Evolutionary conservation across 1,140 invertebrate species (phyloP).

Genomic region (Neodiprion pinetum): DNA sequence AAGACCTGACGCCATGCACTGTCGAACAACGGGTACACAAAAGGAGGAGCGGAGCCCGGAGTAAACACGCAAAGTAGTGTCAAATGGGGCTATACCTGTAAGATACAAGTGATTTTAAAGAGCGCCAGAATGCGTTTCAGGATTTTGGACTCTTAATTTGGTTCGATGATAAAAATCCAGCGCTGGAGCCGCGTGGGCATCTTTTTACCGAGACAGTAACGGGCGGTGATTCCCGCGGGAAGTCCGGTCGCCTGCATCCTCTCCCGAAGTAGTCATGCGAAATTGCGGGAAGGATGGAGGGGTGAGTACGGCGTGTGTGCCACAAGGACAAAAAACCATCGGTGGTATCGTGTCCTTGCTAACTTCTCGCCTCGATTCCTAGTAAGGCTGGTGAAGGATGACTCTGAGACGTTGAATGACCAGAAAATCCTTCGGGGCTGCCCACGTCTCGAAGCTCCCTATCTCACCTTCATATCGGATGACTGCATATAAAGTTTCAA

Average conservation of each 20-base stretch:
- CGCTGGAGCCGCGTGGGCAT: too few species aligned
- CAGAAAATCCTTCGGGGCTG: not conserved
- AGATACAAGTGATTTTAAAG: not conserved
- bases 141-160: not conserved
- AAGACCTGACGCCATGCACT: too few species aligned
- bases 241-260: too few species aligned
- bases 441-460: constrained; percentile 10
- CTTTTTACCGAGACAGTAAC: too few species aligned
- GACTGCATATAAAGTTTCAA: not conserved
- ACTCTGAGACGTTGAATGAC: not conserved
- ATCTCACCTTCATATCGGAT: constrained; percentile 3
- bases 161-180: not conserved
- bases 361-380: constrained; percentile 36
- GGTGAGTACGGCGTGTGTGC: not conserved
- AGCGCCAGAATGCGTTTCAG: not conserved
- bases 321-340: constrained; percentile 30
- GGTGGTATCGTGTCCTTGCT: constrained; percentile 39
- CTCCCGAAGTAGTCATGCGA: too few species aligned
- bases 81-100: too few species aligned
- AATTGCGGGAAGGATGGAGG: not conserved
- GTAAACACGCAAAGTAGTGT: too few species aligned
- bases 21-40: too few species aligned
- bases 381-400: constrained; percentile 33
- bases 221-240: too few species aligned
- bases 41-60: too few species aligned